A percentile compares a stretch with the other conserved stretches of the same genome.
phyloP scores from a whole-genome alignment of 2,888 invertebrate genomes.

The Brachyptera risi region DNA sequence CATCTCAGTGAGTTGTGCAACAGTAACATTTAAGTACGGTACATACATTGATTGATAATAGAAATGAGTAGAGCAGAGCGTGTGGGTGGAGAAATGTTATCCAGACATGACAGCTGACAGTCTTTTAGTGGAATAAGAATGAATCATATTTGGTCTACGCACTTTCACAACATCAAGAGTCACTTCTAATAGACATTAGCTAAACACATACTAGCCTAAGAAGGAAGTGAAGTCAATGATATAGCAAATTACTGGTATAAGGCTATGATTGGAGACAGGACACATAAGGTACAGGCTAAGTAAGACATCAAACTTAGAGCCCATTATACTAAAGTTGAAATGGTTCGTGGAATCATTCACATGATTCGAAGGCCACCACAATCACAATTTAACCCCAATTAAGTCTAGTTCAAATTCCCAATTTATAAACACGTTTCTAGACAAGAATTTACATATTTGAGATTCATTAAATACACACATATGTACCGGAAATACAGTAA shows the following conservation, averaged over 20 bases:
- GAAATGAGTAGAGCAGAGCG: constrained; percentile 8
- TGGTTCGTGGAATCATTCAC: background rate
- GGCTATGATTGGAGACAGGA: constrained; percentile 14
- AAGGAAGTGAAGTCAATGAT: constrained; percentile 15
- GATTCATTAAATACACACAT: background rate
- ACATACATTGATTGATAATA: constrained; percentile 19
- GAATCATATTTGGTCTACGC: constrained; percentile 11
- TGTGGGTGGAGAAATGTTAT: constrained; percentile 12
- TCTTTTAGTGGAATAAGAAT: constrained; percentile 7
- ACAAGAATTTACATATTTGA: too few species aligned
- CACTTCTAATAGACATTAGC: constrained; percentile 20
- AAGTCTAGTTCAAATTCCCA: background rate
- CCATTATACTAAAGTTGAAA: background rate
- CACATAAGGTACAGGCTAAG: background rate
- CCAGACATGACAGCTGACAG: constrained; percentile 7
- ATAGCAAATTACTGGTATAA: constrained; percentile 19
- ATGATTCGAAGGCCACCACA: constrained; percentile 3
- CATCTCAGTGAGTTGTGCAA: constrained; percentile 4
- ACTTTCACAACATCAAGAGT: constrained; percentile 14
- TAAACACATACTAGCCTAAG: constrained; percentile 21
- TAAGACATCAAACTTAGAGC: background rate
- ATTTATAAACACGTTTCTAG: background rate
- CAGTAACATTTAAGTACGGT: constrained; percentile 18
- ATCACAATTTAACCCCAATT: background rate
- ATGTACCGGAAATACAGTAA: constrained; percentile 17